phyloP scores from a whole-genome alignment of 1,140 invertebrate genomes.

The Drosophila jambulina region DNA sequence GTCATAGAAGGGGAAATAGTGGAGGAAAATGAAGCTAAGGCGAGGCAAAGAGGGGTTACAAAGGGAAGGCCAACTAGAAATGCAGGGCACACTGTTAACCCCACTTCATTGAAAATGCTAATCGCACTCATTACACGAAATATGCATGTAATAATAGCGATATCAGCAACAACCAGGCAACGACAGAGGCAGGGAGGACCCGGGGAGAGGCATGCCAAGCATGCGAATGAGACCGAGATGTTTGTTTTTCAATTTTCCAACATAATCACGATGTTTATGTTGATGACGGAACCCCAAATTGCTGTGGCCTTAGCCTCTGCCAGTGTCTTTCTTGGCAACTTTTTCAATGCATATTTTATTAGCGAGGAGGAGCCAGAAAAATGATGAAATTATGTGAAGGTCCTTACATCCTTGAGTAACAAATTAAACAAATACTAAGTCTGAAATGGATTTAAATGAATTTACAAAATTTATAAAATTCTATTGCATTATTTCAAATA shows the following conservation, averaged over 20 bases:
- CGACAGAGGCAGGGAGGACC: background rate
- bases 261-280: slow-evolving; percentile 28
- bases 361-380: background rate
- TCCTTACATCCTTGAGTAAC: background rate
- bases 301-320: slow-evolving; percentile 21
- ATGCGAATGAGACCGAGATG: slow-evolving; percentile 29
- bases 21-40: background rate
- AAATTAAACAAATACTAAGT: background rate
- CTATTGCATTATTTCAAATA: background rate
- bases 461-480: background rate
- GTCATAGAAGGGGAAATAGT: background rate
- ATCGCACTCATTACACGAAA: slow-evolving; percentile 83
- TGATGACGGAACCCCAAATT: slow-evolving; percentile 26
- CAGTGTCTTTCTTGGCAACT: slow-evolving; percentile 1
- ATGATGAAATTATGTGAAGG: slow-evolving; percentile 2
- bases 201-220: slow-evolving; percentile 8
- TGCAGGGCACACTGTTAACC: slow-evolving; percentile 79
- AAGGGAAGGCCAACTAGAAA: slow-evolving; percentile 49
- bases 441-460: background rate
- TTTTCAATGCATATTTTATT: slow-evolving; percentile 8
- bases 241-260: slow-evolving; percentile 19
- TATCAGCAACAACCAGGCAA: slow-evolving; percentile 64
- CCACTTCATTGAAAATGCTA: slow-evolving; percentile 82
- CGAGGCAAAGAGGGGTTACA: too few relatives aligned
- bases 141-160: slow-evolving; percentile 82